Base-by-base conservation (phyloP, 2,888 invertebrate species). In the Rhyacophila evoluta region DNA sequence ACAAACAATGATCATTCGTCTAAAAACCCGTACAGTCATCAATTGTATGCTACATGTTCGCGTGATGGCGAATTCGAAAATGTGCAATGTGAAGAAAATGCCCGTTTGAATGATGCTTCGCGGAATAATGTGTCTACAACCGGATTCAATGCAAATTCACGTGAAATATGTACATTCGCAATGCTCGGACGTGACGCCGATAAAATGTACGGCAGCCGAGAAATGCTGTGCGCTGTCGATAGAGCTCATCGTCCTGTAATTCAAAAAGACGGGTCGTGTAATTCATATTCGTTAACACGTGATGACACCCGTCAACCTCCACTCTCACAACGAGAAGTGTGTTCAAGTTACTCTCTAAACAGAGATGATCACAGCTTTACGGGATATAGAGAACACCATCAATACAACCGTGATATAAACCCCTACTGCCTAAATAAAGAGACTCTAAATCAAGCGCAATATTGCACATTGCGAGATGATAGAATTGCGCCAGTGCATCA, bases 21-120 rank as follows among this genome's bases (percentile, higher is more conserved):
- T 2, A 55, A 55, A 8, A 55, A 55, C 10, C 55, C 55, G 55
- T 55, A 55, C 55, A 55, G 55, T 55, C 55, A 55, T 19, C 55
- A 55, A 19, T 10, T 55, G 55, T 55, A 55, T 10, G 55, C 15
- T 0, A 55, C 55, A 10, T 55, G 55, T 19, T 55, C 55, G 12
- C 12, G 55, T 1, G 55, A 55, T 10, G 25, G 55, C 55, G 55
- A 55, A 55, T 55, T 55, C 12, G 55, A 55, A 19, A 55, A 55
- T 10, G 55, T 55, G 0, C 55, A 55, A 19, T 15, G 55, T 3
- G 55, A 55, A 12, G 55, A 55, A 1, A 55, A 55, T 10, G 55
- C 19, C 10, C 15, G 55, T 2, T 55, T 55, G 25, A 55, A 55
- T 25, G 55, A 55, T 10, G 55, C 19, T 1, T 55, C 55, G 19